Conservation (phyloP, 2,797 vertebrate genomes). For the Anniella stebbinsi region DNA sequence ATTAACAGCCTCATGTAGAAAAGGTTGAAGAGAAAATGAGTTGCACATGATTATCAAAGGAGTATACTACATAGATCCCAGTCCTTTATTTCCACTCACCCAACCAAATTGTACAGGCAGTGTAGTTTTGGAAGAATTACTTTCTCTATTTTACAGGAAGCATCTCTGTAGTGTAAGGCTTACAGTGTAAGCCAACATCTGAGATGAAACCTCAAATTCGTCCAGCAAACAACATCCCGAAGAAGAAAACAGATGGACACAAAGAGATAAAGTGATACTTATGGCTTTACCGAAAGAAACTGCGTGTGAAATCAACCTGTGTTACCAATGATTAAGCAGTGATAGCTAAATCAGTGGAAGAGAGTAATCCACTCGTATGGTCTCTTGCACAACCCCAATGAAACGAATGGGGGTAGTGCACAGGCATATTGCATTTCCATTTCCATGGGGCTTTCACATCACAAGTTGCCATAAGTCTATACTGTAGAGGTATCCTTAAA, state of each 20-base stretch:
- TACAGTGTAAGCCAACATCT: not conserved
- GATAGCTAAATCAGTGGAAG: not conserved
- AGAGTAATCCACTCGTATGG: not conserved
- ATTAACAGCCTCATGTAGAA: too few species aligned
- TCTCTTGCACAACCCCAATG: not conserved
- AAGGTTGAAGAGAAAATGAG: not conserved
- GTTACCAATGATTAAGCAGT: not conserved
- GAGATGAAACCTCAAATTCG: not conserved
- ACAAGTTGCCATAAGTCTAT: not conserved
- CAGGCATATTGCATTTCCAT: not conserved
- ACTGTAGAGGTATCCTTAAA: not conserved
- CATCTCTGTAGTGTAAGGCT: not conserved
- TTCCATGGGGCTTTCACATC: not conserved
- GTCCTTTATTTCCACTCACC: not conserved
- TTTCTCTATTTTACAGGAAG: conserved; percentile 5
- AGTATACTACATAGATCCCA: not conserved
- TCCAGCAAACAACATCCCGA: not conserved
- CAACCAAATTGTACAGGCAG: not conserved
- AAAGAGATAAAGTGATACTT: not conserved
- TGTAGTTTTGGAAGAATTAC: not conserved
- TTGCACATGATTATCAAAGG: not conserved
- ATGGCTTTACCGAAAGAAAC: not conserved
- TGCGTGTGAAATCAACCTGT: not conserved
- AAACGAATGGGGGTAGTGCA: not conserved
- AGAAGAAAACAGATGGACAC: not conserved